Base-by-base conservation (phyloP, 2,797 vertebrate species). In the Anabas testudineus region DNA sequence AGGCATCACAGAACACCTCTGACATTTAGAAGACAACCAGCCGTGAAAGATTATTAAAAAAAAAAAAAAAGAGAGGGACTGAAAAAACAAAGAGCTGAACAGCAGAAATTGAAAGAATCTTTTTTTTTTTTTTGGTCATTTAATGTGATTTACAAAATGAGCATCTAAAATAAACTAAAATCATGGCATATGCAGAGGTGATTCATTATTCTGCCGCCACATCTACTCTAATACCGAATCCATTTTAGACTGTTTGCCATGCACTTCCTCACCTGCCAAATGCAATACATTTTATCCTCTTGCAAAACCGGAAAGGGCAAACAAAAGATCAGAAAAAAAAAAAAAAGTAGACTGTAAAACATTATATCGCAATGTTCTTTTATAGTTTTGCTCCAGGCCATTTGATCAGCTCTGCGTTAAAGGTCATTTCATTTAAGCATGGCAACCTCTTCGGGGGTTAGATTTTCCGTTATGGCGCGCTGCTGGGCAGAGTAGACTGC, bases 331-430 rank as follows among this genome's bases (percentile, higher is more conserved):
- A 76, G 72, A 74, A 83, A 87, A 80, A n/a, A n/a, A 76, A 72
- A 74, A 83, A 87, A 82, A 84, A 73, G 75, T 48, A 83, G 77
- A 89, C 70, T 87, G 87, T 90, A 89, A 88, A 91, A 90, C 84
- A 90, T 88, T 88, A 82, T 71, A 73, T 78, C 74, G 83, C 88
- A 80, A 73, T 85, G 88, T 88, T 90, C 85, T 89, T 87, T 90
- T 83, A 90, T 80, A 81, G 84, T 71, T 73, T 80, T 73, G 83
- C 90, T 86, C 73, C 74, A 64, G 87, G 91, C 89, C 81, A 88
- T 91, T 90, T 90, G 89, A 91, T 91, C 90, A 86, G 83, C 87
- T 90, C 80, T 71, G 83, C 81, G 48, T 88, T 91, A 91, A 93
- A 92, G 91, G 91, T 93, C 88, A 87, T 92, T 91, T 88, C 87